Evolutionary conservation across 2,113 vertebrate species (phyloP).

Genomic region (Hipposideros armiger): DNA sequence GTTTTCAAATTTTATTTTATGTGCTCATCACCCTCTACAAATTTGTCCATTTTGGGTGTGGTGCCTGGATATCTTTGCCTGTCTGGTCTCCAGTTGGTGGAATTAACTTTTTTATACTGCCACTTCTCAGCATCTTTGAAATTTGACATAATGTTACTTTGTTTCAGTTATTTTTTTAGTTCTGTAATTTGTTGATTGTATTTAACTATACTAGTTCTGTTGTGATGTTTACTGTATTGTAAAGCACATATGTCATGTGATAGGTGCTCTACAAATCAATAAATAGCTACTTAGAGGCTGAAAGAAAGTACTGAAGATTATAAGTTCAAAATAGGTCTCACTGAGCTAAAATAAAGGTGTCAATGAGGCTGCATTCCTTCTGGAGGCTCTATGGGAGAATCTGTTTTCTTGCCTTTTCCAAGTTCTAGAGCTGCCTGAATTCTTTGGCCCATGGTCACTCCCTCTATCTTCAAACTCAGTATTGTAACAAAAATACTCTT

Average conservation of each 20-base stretch:
- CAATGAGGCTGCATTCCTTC: rapidly evolving
- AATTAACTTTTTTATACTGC: constrained; percentile 66
- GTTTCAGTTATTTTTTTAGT: constrained; percentile 43
- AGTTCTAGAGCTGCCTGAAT: no score
- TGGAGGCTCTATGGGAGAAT: background rate
- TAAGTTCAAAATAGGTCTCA: no score
- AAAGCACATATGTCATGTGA: constrained; percentile 66
- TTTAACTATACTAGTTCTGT: constrained; percentile 68
- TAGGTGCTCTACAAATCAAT: constrained; percentile 75
- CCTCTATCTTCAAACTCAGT: background rate
- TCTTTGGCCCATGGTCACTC: no score
- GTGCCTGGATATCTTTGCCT: constrained; percentile 43
- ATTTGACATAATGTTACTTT: constrained; percentile 69
- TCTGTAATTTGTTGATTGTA: constrained; percentile 71
- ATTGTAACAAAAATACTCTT: background rate
- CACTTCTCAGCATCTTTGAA: constrained; percentile 66
- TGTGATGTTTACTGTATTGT: constrained; percentile 67
- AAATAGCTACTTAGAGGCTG: constrained; percentile 76
- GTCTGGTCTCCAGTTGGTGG: constrained; percentile 54
- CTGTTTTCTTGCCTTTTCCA: background rate
- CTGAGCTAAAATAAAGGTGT: background rate
- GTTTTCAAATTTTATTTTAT: constrained; percentile 39
- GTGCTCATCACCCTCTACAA: background rate
- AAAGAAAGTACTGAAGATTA: background rate
- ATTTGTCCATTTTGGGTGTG: background rate